Conservation (phyloP, 2,797 vertebrate species). For the Halcyon badia region DNA sequence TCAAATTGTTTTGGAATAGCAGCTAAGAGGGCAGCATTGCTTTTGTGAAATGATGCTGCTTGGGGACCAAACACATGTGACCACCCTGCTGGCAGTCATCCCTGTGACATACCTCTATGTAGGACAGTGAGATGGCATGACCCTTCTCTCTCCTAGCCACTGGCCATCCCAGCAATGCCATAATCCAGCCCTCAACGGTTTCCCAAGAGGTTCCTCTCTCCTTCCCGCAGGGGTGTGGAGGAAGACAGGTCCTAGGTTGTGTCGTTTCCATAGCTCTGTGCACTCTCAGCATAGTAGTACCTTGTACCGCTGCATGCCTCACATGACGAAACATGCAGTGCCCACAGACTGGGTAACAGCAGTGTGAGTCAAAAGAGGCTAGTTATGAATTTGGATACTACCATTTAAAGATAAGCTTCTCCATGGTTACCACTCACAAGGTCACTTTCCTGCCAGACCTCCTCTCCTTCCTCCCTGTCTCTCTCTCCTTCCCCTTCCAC, state of each 20-base stretch:
- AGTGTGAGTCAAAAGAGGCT: not conserved
- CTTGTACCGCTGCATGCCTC: conserved; percentile 7
- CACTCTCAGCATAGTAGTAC: conserved; percentile 12
- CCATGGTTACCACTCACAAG: conserved; percentile 52
- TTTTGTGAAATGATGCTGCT: fast-evolving
- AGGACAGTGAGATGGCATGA: not conserved
- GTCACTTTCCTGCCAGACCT: conserved; percentile 50
- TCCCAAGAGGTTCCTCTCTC: fast-evolving
- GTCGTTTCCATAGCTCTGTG: not conserved
- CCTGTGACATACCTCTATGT: not conserved
- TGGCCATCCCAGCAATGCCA: not conserved
- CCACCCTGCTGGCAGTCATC: fast-evolving
- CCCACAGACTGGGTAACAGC: conserved; percentile 26
- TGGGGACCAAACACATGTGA: fast-evolving
- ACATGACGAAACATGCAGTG: not conserved
- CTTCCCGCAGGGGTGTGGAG: not conserved
- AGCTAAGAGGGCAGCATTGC: not conserved
- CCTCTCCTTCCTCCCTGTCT: not conserved
- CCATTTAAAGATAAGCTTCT: conserved; percentile 63
- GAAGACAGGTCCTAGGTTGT: not conserved
- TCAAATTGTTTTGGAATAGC: not conserved
- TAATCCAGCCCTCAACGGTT: not conserved
- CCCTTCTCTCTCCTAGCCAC: not conserved
- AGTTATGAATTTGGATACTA: conserved; percentile 43
- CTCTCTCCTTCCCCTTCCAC: not conserved